Conservation (phyloP, 1,140 invertebrate genomes). For the Philotrypesis tridentata region DNA sequence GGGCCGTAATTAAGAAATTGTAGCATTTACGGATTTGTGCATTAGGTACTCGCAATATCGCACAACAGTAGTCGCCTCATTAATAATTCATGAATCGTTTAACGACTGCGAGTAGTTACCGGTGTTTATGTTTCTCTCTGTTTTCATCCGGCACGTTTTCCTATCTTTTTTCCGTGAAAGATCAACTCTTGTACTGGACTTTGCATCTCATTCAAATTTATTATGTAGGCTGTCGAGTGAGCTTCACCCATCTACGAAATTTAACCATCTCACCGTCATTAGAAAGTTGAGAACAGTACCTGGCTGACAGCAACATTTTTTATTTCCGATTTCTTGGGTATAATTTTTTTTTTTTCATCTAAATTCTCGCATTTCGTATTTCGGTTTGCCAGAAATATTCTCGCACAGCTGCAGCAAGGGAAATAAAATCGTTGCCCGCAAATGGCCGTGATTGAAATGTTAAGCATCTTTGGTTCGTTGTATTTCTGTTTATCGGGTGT, state of each 20-base stretch:
- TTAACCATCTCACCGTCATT: no score
- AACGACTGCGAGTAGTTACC: background rate
- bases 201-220: no score
- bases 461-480: background rate
- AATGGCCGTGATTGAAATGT: background rate
- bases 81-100: background rate
- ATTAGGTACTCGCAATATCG: background rate
- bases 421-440: background rate
- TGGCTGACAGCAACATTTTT: no score
- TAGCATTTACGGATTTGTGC: conserved; percentile 9
- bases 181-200: no score
- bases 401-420: background rate
- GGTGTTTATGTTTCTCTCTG: background rate
- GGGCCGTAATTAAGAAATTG: conserved; percentile 33
- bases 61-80: background rate
- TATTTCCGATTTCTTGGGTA: no score
- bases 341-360: background rate
- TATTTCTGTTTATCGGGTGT: background rate
- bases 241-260: no score
- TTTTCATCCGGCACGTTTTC: background rate
- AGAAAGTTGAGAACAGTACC: no score
- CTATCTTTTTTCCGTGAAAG: background rate
- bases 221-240: no score
- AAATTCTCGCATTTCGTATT: background rate
- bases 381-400: background rate